A percentile compares a stretch with the other conserved stretches of the same genome.
Evolutionary conservation across 37 sponge, comb jelly and placozoan genomes (phyloP).

Genomic region (Diacarnus erythraeanus): DNA sequence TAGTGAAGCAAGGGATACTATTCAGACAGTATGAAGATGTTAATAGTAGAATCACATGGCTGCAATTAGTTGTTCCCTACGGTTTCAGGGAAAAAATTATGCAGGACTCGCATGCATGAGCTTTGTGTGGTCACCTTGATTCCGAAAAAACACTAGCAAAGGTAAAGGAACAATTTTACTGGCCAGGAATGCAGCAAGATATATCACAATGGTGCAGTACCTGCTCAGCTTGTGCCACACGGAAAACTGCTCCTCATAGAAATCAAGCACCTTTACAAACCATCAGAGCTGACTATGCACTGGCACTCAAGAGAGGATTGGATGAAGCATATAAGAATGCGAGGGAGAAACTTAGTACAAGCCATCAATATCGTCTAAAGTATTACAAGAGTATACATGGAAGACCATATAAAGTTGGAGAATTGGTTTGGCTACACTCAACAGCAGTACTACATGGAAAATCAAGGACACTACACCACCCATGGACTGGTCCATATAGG

Average conservation of each 20-base stretch:
- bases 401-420: conserved; percentile 37
- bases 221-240: conserved; percentile 27
- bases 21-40: conserved; percentile 7
- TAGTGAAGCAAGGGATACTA: conserved; percentile 23
- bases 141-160: conserved; percentile 24
- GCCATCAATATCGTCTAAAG: neutral
- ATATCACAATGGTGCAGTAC: conserved; percentile 24
- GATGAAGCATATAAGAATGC: neutral
- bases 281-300: conserved; percentile 24
- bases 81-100: neutral
- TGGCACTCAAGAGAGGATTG: neutral
- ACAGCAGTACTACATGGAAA: conserved; percentile 29
- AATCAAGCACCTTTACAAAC: conserved; percentile 27
- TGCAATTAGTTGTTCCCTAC: conserved; percentile 32
- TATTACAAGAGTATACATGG: conserved; percentile 47
- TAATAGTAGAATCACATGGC: neutral
- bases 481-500: conserved; percentile 46
- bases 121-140: conserved; percentile 24
- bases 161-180: conserved; percentile 45
- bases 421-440: conserved; percentile 54
- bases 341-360: neutral
- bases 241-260: conserved; percentile 24
- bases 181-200: conserved; percentile 43
- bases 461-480: conserved; percentile 47
- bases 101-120: conserved; percentile 1